Evolutionary conservation across 2,888 invertebrate genomes (phyloP).

Genomic region (Oasisia sp.): DNA sequence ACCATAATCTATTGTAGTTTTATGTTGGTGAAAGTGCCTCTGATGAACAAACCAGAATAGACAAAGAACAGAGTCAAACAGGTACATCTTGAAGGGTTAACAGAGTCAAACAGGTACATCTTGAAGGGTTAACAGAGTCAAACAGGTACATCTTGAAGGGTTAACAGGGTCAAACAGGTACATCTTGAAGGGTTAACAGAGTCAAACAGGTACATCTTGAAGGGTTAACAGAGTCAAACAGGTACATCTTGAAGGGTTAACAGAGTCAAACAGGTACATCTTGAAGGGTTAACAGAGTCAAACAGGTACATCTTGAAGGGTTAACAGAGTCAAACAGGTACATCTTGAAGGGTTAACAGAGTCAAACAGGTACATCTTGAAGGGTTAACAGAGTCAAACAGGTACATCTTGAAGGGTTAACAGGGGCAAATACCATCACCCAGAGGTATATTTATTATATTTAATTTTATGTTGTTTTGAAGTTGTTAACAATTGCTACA

Average conservation of each 20-base stretch:
- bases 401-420: too few relatives aligned
- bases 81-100: not conserved
- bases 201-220: too few relatives aligned
- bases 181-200: too few relatives aligned
- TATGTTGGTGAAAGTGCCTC: not conserved
- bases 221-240: too few relatives aligned
- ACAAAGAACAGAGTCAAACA: not conserved
- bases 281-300: too few relatives aligned
- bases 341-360: too few relatives aligned
- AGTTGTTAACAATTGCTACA: not conserved
- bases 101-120: not conserved
- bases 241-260: too few relatives aligned
- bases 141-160: not conserved
- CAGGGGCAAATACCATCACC: not conserved
- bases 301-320: too few relatives aligned
- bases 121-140: not conserved
- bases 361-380: too few relatives aligned
- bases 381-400: too few relatives aligned
- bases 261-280: too few relatives aligned
- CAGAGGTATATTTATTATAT: not conserved
- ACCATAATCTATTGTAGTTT: not conserved
- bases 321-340: too few relatives aligned
- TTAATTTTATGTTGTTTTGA: not conserved
- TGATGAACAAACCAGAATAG: not conserved
- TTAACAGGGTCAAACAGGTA: not conserved